These are phyloP conservation scores for Spilogale gracilis DNA, from an alignment of 2,113 vertebrate genomes.

Conservation along the genomic window DNA sequence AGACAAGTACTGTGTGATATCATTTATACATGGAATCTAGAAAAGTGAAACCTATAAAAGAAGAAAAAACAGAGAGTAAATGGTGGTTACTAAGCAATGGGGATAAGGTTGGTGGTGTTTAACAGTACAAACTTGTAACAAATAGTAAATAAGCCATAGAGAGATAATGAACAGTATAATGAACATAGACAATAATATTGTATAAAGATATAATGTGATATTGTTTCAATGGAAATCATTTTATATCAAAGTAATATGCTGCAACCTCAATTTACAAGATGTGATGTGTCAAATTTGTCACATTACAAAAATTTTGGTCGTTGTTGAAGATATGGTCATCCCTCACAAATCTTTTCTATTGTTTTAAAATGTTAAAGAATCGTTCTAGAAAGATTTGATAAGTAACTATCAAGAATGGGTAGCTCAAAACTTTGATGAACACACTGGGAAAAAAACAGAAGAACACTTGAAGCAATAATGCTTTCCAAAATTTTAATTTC, in stretches of 20 bases:
- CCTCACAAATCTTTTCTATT: neutral
- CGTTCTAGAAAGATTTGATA: neutral
- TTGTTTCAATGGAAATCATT: neutral
- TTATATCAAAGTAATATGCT: neutral
- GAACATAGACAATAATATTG: neutral
- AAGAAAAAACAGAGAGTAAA: neutral
- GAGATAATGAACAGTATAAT: neutral
- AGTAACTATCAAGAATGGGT: neutral
- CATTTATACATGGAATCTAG: neutral
- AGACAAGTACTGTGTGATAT: neutral
- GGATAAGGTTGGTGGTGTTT: neutral
- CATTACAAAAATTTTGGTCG: neutral
- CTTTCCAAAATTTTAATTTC: neutral
- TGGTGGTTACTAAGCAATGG: neutral
- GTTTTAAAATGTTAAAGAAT: slow-evolving; percentile 40
- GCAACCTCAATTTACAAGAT: neutral
- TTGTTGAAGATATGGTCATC: neutral
- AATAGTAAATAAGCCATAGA: neutral
- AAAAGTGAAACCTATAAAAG: neutral
- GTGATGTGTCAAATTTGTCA: neutral
- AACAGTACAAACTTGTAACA: neutral
- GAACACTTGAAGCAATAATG: neutral
- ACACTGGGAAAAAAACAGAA: neutral
- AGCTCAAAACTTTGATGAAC: neutral
- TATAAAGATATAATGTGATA: neutral